Evolutionary conservation across 1,140 invertebrate genomes (phyloP), one percentile per base, ranked within the genome.

Genomic region (Mercenaria mercenaria): DNA sequence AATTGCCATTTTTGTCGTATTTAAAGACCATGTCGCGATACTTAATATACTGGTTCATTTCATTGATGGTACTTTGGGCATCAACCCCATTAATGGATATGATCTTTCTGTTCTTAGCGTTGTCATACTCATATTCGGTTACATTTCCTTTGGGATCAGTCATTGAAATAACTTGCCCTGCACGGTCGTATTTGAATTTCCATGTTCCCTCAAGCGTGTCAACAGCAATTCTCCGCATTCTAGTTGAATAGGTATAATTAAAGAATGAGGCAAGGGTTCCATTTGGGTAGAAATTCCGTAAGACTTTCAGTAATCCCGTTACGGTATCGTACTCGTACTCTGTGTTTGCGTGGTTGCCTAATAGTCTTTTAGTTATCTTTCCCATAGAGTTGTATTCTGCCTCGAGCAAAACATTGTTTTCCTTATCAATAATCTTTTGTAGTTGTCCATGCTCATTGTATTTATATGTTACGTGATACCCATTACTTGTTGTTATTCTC

Each of bases 1-100:
- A 15, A 52, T 84, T 84, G 13, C 81, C 81, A 50, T 84, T 84
- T 50, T 69, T 84, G 26, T 84, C 81, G 37, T 84, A 47, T 29
- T 47, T 29, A 20, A 39, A 84, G 18, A 13, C 26, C 23, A 20
- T 69, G 23, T 72, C 41, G 2, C 81, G 56, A 47, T 69, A 84
- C 26, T 50, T 26, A 15, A 15, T 26, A 34, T 84, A 84, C 41
- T 84, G 81, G 29, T 84, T 84, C 64, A 84, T 32, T 4, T 50
- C 59, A 84, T 84, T 84, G 13, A 84, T 39, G 8, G 32, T 69
- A 39, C 37, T 69, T n/a, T n/a, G 8, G 1, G 3, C 20, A 32
- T 84, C 81, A 32, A 47, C 43, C 2, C 64, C 43, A 72, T 84
- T 41, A 18, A 50, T n/a, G 0, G 59, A 69, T 23, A 84, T 61